These are phyloP conservation scores for Ichneumon xanthorius DNA, from an alignment of 2,888 invertebrate genomes.

Conservation along the genomic window DNA sequence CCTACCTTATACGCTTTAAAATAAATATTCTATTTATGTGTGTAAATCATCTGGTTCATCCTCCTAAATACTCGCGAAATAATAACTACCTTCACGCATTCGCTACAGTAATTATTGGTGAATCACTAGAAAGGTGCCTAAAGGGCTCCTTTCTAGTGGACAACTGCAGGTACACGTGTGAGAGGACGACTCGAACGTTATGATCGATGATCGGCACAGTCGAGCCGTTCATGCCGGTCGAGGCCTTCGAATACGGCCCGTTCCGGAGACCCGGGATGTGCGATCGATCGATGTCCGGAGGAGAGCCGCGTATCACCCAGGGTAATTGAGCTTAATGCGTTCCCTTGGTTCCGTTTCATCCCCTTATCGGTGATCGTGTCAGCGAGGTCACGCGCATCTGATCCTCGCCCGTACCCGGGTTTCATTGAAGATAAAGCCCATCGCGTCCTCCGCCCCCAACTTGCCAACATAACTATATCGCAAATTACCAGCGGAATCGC, in stretches of 20 bases:
- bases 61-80: too few species aligned
- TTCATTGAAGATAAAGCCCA: conserved; percentile 29
- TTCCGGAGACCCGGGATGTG: conserved; percentile 23
- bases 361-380: conserved; percentile 64
- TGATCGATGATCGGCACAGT: not conserved
- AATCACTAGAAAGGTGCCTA: too few species aligned
- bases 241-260: conserved; percentile 23
- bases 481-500: not conserved
- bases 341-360: conserved; percentile 64
- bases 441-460: conserved; percentile 32
- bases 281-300: conserved; percentile 37
- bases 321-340: conserved; percentile 68
- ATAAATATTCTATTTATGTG: too few species aligned
- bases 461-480: not conserved
- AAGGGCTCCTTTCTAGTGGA: too few species aligned
- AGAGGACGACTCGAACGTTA: not conserved
- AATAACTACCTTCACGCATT: too few species aligned
- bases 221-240: conserved; percentile 6
- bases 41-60: too few species aligned
- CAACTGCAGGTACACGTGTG: not conserved
- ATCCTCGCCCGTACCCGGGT: conserved; percentile 50
- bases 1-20: too few species aligned
- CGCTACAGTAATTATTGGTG: too few species aligned
- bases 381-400: conserved; percentile 46
- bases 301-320: conserved; percentile 46